phyloP scores from a whole-genome alignment of 2,888 invertebrate species.

The Heteromurus nitidus region DNA sequence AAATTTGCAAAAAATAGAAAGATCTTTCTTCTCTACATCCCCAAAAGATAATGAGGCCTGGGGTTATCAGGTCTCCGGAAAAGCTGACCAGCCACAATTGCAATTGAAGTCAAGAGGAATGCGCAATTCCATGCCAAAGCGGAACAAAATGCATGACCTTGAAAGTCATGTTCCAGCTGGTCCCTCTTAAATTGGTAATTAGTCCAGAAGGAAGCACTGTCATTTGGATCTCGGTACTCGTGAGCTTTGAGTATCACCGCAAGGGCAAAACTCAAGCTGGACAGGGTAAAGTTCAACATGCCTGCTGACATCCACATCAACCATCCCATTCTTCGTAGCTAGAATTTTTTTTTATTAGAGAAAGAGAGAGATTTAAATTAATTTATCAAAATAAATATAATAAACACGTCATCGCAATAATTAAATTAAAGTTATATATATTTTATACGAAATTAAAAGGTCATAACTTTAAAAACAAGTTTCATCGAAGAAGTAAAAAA shows the following conservation, averaged over 20 bases:
- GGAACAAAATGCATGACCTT: conserved; percentile 62
- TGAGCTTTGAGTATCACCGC: conserved; percentile 57
- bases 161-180: conserved; percentile 37
- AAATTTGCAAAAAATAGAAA: background rate
- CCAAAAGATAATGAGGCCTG: conserved; percentile 46
- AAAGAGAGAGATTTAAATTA: too few relatives aligned
- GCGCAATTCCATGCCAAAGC: conserved; percentile 49
- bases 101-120: conserved; percentile 38
- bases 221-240: conserved; percentile 41
- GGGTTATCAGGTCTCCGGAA: conserved; percentile 17
- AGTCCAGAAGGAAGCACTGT: conserved; percentile 50
- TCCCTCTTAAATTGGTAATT: conserved; percentile 44
- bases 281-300: conserved; percentile 55
- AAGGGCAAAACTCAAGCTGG: conserved; percentile 46
- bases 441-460: too few relatives aligned
- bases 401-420: too few relatives aligned
- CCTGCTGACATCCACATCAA: conserved; percentile 47
- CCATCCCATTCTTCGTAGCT: conserved; percentile 52
- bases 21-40: conserved; percentile 18
- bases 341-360: too few relatives aligned
- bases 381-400: too few relatives aligned
- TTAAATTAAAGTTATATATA: too few relatives aligned
- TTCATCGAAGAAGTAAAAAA: too few relatives aligned
- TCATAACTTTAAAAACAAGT: too few relatives aligned
- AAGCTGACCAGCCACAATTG: conserved; percentile 23